Evolutionary conservation across 2,888 invertebrate species (phyloP), one percentile per base, ranked within the genome.

Genomic region (Coecobrya sp.): DNA sequence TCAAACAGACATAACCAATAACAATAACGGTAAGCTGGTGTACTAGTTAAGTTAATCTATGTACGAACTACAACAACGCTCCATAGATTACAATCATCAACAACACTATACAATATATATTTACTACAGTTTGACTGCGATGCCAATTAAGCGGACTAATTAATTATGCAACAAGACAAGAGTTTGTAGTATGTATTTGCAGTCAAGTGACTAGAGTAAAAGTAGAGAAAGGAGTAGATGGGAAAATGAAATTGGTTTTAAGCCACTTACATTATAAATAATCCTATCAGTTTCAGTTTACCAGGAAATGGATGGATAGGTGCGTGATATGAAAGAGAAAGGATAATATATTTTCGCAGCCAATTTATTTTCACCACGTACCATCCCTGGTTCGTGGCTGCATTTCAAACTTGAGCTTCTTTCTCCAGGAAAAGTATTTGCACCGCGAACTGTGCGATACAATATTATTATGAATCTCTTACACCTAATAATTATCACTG

Each of bases 251-350:
- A 93, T 91, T 91, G 93, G 88, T 89, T 91, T 79, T 93, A 93
- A 93, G 93, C 90, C 93, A 92, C 92, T 93, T 93, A 93, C 90
- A 89, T 85, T 87, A 93, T 92, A 92, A 88, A 90, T 93, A 93
- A 93, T 93, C 93, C 90, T 92, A 93, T 93, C 92, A 93, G 92
- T 92, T 68, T 65, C 45, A 62, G 10, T 79, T 79, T 62, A 62
- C 49, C 36, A 22, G 19, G 55, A 73, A 73, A 68, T 52, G 68
- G 52, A 79, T 22, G 2, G 79, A 36, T 70, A n/a, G 52, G 49
- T 79, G 79, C 25, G 42, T 25, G 79, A 27, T 49, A 49, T 49
- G 42, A 70, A 13, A 49, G 79, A 49, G 49, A 49, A 84, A 68
- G 70, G 55, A 76, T 86, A 30, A 68, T 70, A 79, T 49, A 19